Evolutionary conservation across 2,797 vertebrate genomes (phyloP), one percentile per base, ranked within the genome.

Genomic region (Microchirus variegatus): DNA sequence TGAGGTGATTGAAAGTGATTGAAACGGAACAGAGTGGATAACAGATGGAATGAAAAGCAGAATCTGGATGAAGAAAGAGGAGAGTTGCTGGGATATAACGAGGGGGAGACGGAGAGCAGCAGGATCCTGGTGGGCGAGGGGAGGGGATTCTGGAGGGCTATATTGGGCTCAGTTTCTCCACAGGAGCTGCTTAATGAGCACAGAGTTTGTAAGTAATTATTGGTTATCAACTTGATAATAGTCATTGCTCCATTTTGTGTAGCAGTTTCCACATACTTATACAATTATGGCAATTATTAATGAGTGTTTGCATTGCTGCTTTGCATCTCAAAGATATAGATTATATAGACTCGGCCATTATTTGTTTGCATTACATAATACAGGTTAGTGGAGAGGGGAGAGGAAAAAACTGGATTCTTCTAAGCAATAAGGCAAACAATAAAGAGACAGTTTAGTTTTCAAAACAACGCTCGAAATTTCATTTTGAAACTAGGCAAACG

Each of bases 161-260:
- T 83, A 85, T 83, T 31, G 63, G 82, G 87, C 84, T 77, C 67
- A 19, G 59, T 81, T 70, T 82, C 89, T 80, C 91, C 67, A 67
- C 86, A 78, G 87, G 88, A 87, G 79, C 78, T 55, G 80, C 74
- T 86, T 91, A 91, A 90, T 87, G 85, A 89, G 85, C 80, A 50
- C 78, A 58, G 83, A 87, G 77, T 90, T 89, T 87, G 77, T 84
- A 78, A 87, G 86, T 93, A 93, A 92, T 92, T 91, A 92, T 90
- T 78, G 86, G 90, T 87, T 92, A 90, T 91, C 90, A 92, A 83
- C 86, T 86, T 89, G 89, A 92, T 92, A 90, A 92, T 74, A 92
- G 90, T 87, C 84, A 87, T 90, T 86, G 80, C 84, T 85, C 78
- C 73, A 82, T 88, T 91, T 88, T 82, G 79, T 83, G 63, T 68